These are phyloP conservation scores for Catalaphyllia jardinei DNA, from an alignment of 64 coral and sea anemone species.

Conservation along the genomic window DNA sequence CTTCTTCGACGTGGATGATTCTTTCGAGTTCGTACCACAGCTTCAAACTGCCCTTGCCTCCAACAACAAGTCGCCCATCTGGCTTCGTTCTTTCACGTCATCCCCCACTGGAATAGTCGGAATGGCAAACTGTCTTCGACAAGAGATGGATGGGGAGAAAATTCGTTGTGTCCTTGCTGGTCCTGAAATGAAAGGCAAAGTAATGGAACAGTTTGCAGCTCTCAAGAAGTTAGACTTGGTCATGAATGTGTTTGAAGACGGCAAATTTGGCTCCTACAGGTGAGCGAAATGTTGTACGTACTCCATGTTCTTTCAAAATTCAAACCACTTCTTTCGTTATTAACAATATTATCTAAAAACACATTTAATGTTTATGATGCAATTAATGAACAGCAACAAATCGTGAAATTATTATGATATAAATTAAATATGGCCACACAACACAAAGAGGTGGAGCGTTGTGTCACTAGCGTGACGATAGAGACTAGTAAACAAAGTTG, in stretches of 20 bases:
- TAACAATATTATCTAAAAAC: background rate
- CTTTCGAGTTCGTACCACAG: slow-evolving; percentile 70
- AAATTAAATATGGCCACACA: background rate
- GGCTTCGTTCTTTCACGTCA: slow-evolving; percentile 31
- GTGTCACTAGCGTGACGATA: background rate
- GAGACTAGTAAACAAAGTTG: background rate
- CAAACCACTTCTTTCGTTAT: background rate
- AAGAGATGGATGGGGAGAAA: slow-evolving; percentile 79
- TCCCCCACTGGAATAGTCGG: slow-evolving; percentile 70
- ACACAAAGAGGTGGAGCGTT: background rate
- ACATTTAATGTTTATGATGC: too few relatives aligned
- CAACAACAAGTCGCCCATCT: slow-evolving; percentile 57
- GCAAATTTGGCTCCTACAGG: slow-evolving; percentile 56
- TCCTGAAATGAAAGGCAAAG: slow-evolving; percentile 14
- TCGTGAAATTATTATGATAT: too few relatives aligned
- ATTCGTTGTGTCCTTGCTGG: slow-evolving; percentile 76
- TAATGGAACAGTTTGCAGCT: slow-evolving; percentile 37
- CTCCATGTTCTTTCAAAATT: background rate
- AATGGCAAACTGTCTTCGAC: slow-evolving; percentile 84
- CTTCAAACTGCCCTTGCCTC: slow-evolving; percentile 54
- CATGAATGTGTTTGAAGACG: slow-evolving; percentile 75
- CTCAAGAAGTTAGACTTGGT: slow-evolving; percentile 67
- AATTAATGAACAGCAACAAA: too few relatives aligned
- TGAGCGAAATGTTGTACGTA: background rate
- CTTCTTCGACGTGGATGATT: slow-evolving; percentile 68